phyloP scores from a whole-genome alignment of 2,797 vertebrate genomes.

The Chaetodon trifasciatus region DNA sequence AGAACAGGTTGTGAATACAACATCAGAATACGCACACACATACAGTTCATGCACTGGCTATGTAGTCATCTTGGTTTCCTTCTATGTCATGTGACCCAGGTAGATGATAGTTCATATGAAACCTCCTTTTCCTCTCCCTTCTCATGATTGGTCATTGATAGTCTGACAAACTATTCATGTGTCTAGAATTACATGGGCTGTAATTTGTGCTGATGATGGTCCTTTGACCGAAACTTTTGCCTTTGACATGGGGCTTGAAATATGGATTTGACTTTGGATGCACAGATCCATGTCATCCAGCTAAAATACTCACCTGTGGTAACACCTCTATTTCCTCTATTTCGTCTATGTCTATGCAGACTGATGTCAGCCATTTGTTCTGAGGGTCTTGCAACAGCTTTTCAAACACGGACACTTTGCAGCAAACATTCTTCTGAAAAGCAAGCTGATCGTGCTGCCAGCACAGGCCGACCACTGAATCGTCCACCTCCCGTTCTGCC shows the following conservation, averaged over 20 bases:
- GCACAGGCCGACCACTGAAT: conserved; percentile 83
- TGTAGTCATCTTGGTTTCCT: neutral
- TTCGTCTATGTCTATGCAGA: conserved; percentile 68
- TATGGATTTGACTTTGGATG: neutral
- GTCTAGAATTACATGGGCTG: neutral
- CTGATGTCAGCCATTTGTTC: conserved; percentile 82
- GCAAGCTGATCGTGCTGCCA: conserved; percentile 79
- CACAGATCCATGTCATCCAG: neutral
- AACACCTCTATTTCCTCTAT: conserved; percentile 52
- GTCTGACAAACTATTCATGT: neutral
- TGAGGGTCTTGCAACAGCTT: conserved; percentile 71
- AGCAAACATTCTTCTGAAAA: conserved; percentile 85
- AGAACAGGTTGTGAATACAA: conserved; percentile 8
- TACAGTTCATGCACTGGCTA: neutral
- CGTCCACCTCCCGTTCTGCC: conserved; percentile 73
- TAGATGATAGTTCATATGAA: neutral
- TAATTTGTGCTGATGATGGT: neutral
- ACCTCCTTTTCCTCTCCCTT: neutral
- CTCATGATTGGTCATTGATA: neutral
- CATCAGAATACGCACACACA: neutral
- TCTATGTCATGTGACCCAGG: neutral
- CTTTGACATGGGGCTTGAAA: neutral
- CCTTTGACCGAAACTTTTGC: neutral
- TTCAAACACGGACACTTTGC: conserved; percentile 70
- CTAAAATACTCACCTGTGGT: conserved; percentile 69